Conservation (phyloP, 2,888 invertebrate species). For the Stictocephala bisonia region DNA sequence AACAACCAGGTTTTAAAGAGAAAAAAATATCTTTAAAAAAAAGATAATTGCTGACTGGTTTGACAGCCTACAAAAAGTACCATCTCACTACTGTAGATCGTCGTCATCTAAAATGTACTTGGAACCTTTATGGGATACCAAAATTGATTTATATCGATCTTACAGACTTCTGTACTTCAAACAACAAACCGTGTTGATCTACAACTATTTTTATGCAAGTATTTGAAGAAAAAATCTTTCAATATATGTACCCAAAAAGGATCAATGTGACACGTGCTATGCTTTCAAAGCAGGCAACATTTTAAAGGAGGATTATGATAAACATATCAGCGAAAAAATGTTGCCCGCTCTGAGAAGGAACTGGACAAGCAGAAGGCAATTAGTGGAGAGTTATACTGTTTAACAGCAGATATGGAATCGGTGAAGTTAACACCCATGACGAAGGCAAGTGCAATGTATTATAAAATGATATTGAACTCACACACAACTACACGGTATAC, state of each 20-base stretch:
- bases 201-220: conserved; percentile 22
- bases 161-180: conserved; percentile 18
- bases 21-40: too few species aligned
- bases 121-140: conserved; percentile 31
- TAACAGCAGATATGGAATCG: conserved; percentile 37
- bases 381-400: conserved; percentile 23
- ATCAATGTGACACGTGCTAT: conserved; percentile 44
- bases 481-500: conserved; percentile 46
- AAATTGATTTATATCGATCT: conserved; percentile 23
- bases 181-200: conserved; percentile 23
- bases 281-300: conserved; percentile 25
- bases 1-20: background rate
- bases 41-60: background rate
- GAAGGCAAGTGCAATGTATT: conserved; percentile 35
- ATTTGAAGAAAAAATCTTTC: conserved; percentile 33
- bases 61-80: conserved; percentile 40
- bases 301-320: conserved; percentile 17
- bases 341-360: conserved; percentile 19
- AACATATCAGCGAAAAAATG: conserved; percentile 30
- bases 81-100: conserved; percentile 38
- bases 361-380: conserved; percentile 41
- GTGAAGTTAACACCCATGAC: conserved; percentile 33
- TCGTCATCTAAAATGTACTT: conserved; percentile 35
- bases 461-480: conserved; percentile 16
- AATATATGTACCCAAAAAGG: conserved; percentile 51